Percentiles rank a stretch among this genome's conserved stretches.
phyloP scores from a whole-genome alignment of 1,140 invertebrate genomes.

The Charaxes varanes region DNA sequence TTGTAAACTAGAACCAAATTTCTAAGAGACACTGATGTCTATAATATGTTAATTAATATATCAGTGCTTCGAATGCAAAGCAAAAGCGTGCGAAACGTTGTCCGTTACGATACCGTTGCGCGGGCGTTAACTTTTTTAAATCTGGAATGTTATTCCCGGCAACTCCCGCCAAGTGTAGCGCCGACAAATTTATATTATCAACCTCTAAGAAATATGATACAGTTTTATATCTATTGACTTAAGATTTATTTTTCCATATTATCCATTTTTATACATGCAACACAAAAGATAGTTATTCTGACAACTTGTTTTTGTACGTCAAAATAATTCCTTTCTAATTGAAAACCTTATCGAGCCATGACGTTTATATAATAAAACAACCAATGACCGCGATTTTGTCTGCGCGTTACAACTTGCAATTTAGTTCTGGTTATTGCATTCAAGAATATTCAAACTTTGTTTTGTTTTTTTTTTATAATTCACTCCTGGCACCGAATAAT shows the following conservation, averaged over 20 bases:
- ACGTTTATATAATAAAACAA: no score
- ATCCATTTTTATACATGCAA: neutral
- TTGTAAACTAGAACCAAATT: no score
- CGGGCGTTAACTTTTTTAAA: slow-evolving; percentile 45
- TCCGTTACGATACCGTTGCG: slow-evolving; percentile 51
- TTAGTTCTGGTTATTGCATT: no score
- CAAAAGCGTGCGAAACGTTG: slow-evolving; percentile 48
- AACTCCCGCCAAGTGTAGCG: slow-evolving; percentile 25
- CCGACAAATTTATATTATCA: neutral
- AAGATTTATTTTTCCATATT: slow-evolving; percentile 10
- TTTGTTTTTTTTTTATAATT: no score
- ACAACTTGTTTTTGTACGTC: slow-evolving; percentile 6
- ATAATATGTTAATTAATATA: no score
- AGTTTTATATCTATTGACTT: neutral
- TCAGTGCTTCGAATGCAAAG: slow-evolving; percentile 17
- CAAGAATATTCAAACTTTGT: no score
- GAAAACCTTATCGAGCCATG: neutral
- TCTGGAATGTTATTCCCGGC: slow-evolving; percentile 39
- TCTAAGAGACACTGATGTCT: no score
- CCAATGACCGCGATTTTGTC: no score
- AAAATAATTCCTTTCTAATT: slow-evolving; percentile 2
- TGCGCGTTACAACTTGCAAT: no score
- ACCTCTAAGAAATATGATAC: neutral
- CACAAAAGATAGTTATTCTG: neutral
- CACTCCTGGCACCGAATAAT: no score